Evolutionary conservation across 2,797 vertebrate species (phyloP).

Genomic region (Gobio occitaniae): DNA sequence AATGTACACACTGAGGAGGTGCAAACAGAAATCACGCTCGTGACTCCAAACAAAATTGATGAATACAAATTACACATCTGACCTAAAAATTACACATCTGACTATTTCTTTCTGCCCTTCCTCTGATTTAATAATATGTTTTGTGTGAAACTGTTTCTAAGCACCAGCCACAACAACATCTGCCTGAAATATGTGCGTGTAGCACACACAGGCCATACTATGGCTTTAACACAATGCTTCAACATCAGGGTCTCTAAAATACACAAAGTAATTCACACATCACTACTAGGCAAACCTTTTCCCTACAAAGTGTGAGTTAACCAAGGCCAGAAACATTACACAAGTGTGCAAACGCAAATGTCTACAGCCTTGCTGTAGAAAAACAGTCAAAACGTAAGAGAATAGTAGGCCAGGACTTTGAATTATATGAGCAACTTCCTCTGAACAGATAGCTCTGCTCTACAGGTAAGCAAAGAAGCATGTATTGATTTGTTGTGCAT

Average conservation of each 20-base stretch:
- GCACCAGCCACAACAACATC: conserved; percentile 31
- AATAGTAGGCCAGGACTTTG: not conserved
- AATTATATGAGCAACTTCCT: not conserved
- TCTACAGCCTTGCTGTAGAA: not conserved
- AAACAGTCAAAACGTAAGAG: not conserved
- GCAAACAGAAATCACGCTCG: not conserved
- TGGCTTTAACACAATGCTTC: not conserved
- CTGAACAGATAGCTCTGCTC: not conserved
- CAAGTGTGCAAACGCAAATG: not conserved
- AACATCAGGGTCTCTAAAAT: not conserved
- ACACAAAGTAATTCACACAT: not conserved
- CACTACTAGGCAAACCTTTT: conserved; percentile 9
- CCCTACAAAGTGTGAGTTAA: not conserved
- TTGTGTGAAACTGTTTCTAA: conserved; percentile 31
- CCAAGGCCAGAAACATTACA: not conserved
- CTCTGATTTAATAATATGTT: conserved; percentile 37
- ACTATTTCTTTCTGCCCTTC: conserved; percentile 10
- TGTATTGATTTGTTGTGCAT: not conserved
- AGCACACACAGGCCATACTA: not conserved
- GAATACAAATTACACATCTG: conserved; percentile 33
- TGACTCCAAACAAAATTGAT: conserved; percentile 24
- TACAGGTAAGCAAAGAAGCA: not conserved
- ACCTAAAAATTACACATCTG: not conserved
- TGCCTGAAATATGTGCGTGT: conserved; percentile 21
- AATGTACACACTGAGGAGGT: not conserved